phyloP scores from a whole-genome alignment of 2,113 vertebrate genomes.

The Neotragus moschatus region DNA sequence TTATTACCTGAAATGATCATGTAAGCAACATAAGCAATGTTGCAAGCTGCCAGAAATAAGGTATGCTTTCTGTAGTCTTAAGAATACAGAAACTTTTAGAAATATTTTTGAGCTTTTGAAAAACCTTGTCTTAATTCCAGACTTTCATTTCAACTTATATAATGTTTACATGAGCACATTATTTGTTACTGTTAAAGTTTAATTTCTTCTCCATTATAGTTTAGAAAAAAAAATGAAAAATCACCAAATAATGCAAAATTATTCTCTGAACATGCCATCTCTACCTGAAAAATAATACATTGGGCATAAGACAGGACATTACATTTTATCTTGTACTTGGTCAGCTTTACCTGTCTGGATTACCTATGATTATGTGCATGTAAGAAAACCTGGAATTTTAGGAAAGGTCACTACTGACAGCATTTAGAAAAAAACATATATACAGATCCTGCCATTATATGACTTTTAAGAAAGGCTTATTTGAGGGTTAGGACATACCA shows the following conservation, averaged over 20 bases:
- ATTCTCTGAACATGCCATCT: background rate
- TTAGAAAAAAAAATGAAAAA: background rate
- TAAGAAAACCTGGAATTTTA: background rate
- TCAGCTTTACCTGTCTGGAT: background rate
- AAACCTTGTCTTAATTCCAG: background rate
- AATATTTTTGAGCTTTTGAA: background rate
- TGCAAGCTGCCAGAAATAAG: background rate
- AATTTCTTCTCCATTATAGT: background rate
- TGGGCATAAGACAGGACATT: background rate
- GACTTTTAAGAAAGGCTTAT: background rate
- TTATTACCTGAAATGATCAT: background rate
- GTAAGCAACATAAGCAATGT: background rate
- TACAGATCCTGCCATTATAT: background rate
- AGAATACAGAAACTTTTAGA: background rate
- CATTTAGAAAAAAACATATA: background rate
- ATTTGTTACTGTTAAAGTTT: background rate
- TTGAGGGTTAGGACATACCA: accelerated
- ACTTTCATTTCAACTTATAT: background rate
- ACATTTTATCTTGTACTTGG: background rate
- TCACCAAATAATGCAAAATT: background rate
- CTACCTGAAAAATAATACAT: background rate
- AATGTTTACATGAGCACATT: background rate
- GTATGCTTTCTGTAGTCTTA: background rate
- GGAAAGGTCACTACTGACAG: background rate
- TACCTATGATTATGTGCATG: background rate